These are phyloP conservation scores for Ceyx margarethae DNA, from an alignment of 2,113 vertebrate genomes.

Conservation along the genomic window DNA sequence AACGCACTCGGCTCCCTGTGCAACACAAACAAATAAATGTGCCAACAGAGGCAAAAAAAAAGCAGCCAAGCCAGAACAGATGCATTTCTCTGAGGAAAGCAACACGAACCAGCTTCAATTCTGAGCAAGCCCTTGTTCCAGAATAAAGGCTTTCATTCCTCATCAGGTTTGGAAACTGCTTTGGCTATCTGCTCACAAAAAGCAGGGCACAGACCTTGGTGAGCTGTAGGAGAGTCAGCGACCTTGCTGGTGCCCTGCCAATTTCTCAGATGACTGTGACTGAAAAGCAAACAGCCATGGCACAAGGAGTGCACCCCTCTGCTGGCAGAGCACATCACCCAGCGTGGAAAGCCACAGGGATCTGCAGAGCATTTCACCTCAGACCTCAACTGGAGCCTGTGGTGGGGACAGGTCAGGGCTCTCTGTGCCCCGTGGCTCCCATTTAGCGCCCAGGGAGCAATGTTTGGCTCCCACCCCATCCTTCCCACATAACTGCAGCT, in stretches of 20 bases:
- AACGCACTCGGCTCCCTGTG: not conserved
- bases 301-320: not conserved
- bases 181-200: not conserved
- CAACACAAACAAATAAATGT: conserved; percentile 21
- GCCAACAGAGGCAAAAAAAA: not conserved
- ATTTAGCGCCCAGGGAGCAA: not conserved
- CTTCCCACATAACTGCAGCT: not conserved
- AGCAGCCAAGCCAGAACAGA: not conserved
- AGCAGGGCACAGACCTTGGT: not conserved
- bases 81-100: conserved; percentile 1
- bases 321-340: not conserved
- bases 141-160: not conserved
- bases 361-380: not conserved
- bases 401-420: not conserved
- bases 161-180: not conserved
- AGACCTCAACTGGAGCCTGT: not conserved
- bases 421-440: not conserved
- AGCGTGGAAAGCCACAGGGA: not conserved
- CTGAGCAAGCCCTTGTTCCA: not conserved
- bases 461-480: not conserved
- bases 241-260: not conserved
- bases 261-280: not conserved
- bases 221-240: not conserved
- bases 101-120: not conserved
- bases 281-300: not conserved